Conservation (phyloP, 2,888 invertebrate genomes). For the Spilarctia lutea region DNA sequence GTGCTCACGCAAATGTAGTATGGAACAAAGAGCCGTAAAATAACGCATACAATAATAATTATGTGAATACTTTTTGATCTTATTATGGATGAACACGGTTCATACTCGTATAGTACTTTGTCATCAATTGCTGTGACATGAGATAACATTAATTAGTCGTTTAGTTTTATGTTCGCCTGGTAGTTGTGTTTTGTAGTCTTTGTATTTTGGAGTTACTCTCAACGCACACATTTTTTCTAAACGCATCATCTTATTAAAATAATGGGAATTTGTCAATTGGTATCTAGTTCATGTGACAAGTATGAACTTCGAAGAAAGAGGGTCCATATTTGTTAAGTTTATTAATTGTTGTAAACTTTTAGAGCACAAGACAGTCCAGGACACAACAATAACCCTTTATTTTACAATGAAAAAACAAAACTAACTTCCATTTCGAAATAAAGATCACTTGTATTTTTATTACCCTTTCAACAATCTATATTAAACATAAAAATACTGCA, state of each 20-base stretch:
- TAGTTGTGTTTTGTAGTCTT: conserved; percentile 18
- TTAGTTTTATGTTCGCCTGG: conserved; percentile 14
- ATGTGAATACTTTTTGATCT: conserved; percentile 63
- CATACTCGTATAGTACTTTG: conserved; percentile 46
- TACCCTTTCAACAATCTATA: not conserved
- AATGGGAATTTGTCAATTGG: not conserved
- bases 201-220: conserved; percentile 11
- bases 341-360: not conserved
- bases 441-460: not conserved
- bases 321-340: not conserved
- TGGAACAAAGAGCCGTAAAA: conserved; percentile 70
- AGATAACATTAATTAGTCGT: conserved; percentile 46
- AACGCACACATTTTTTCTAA: not conserved
- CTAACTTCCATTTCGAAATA: too few relatives aligned
- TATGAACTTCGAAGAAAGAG: not conserved
- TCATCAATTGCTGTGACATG: conserved; percentile 40
- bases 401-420: not conserved
- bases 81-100: conserved; percentile 60
- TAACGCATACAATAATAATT: conserved; percentile 59
- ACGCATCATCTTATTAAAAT: not conserved
- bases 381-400: not conserved
- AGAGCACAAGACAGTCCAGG: not conserved
- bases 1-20: conserved; percentile 62
- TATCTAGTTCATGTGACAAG: not conserved
- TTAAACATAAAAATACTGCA: not conserved